Conservation (phyloP, 2,797 vertebrate species). For the Borostomias antarcticus region DNA sequence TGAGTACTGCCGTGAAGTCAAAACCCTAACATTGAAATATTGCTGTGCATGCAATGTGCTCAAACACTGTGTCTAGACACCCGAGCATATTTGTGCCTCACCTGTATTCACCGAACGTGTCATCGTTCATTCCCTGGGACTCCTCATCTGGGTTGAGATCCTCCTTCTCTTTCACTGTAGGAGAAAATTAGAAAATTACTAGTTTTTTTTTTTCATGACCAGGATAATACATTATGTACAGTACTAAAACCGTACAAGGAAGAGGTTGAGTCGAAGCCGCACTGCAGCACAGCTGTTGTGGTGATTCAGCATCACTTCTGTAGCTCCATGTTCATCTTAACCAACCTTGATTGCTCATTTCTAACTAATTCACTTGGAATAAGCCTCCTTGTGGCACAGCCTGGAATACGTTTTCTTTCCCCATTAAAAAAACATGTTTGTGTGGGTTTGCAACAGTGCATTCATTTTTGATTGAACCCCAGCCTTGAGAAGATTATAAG, state of each 20-base stretch:
- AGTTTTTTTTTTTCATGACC: constrained; percentile 18
- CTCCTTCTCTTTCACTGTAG: constrained; percentile 94
- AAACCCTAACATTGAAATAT: background rate
- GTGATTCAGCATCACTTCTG: no score
- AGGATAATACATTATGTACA: constrained; percentile 41
- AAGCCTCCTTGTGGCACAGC: background rate
- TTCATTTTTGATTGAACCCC: background rate
- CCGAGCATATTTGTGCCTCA: constrained; percentile 61
- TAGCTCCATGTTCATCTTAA: no score
- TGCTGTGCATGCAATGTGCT: background rate
- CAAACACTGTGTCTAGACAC: constrained; percentile 8
- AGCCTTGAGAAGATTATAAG: no score
- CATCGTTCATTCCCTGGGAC: constrained; percentile 83
- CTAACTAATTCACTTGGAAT: background rate
- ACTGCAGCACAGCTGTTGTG: no score
- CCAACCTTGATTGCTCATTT: no score
- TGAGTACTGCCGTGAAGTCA: no score
- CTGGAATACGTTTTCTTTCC: background rate
- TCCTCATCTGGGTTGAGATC: constrained; percentile 85
- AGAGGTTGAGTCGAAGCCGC: no score
- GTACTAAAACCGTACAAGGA: no score
- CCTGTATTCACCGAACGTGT: constrained; percentile 92
- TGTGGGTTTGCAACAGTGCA: background rate
- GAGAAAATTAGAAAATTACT: background rate
- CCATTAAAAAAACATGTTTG: no score